Evolutionary conservation across 2,888 invertebrate genomes (phyloP), one percentile per base, ranked within the genome.

Genomic region (Hybos culiciformis): DNA sequence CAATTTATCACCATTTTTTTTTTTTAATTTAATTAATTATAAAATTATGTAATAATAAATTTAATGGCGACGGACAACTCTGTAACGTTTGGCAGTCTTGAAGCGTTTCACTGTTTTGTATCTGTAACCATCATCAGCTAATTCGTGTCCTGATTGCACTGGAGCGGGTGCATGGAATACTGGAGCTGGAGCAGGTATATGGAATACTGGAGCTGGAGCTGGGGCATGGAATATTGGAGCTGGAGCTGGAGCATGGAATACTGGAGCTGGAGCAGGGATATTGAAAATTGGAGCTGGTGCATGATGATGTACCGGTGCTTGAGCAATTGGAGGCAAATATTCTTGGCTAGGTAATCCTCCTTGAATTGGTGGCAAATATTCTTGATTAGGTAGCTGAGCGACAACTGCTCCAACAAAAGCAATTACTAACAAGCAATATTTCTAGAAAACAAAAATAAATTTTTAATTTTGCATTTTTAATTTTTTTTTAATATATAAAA

Each of bases 31-130:
- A n/a, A n/a, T n/a, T n/a, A n/a, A n/a, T n/a, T n/a, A n/a, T n/a
- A n/a, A n/a, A n/a, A n/a, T n/a, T n/a, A n/a, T n/a, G n/a, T n/a
- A n/a, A n/a, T n/a, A n/a, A n/a, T n/a, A n/a, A n/a, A n/a, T n/a
- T n/a, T n/a, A n/a, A n/a, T n/a, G 26, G 6, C 56, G 41, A 44
- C 57, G 55, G 0, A 54, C 52, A 0, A 59, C 57, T 49, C 60
- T 57, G 44, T 42, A 39, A 19, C 55, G 56, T 1, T 54, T 51
- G 3, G 56, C 53, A 20, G 53, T 52, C 15, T 47, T 26, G n/a
- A 46, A 39, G 46, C 48, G 26, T 34, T 37, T 44, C 2, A 44
- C 43, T n/a, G 39, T 40, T 37, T 44, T 47, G 42, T 47, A 47
- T 24, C 44, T 39, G 42, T 47, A 47, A n/a, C 47, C 47, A 40